A percentile compares a stretch with the other conserved stretches of the same genome.
These are phyloP conservation scores for Mythimna ferrago DNA, from an alignment of 2,888 invertebrate species.

Conservation along the genomic window DNA sequence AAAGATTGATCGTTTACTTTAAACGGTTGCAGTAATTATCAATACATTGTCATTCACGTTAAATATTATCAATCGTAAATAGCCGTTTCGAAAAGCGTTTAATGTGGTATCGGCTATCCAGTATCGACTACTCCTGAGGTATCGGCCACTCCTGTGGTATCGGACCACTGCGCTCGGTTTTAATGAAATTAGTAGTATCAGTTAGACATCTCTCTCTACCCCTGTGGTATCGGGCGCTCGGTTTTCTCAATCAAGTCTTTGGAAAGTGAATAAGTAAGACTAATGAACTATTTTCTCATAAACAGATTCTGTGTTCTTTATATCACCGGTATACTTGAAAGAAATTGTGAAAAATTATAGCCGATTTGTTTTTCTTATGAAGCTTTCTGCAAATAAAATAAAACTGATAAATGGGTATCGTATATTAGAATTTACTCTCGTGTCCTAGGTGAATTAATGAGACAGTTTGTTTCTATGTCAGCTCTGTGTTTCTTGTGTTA, in stretches of 20 bases:
- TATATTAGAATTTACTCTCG: conserved; percentile 27
- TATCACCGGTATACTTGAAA: conserved; percentile 30
- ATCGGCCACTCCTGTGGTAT: not conserved
- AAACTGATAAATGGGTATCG: conserved; percentile 43
- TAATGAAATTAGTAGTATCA: not conserved
- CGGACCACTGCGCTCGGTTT: not conserved
- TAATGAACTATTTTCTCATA: conserved; percentile 27
- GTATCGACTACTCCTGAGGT: not conserved
- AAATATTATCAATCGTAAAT: too few species aligned
- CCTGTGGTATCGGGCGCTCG: not conserved
- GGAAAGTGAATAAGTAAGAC: conserved; percentile 3
- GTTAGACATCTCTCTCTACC: not conserved
- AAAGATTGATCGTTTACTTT: too few species aligned
- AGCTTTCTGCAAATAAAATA: conserved; percentile 18
- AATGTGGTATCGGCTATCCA: too few species aligned
- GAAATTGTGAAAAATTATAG: conserved; percentile 34
- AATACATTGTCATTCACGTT: too few species aligned
- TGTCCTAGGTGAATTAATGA: conserved; percentile 11
- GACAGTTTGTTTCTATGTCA: not conserved
- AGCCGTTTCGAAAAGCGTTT: too few species aligned
- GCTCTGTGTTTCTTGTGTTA: not conserved
- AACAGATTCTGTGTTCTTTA: conserved; percentile 27
- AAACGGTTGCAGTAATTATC: too few species aligned
- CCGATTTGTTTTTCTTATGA: conserved; percentile 37
- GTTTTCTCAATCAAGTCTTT: not conserved